These are phyloP conservation scores for Manis crassicaudata DNA, from an alignment of 2,797 vertebrate species.

Conservation along the genomic window DNA sequence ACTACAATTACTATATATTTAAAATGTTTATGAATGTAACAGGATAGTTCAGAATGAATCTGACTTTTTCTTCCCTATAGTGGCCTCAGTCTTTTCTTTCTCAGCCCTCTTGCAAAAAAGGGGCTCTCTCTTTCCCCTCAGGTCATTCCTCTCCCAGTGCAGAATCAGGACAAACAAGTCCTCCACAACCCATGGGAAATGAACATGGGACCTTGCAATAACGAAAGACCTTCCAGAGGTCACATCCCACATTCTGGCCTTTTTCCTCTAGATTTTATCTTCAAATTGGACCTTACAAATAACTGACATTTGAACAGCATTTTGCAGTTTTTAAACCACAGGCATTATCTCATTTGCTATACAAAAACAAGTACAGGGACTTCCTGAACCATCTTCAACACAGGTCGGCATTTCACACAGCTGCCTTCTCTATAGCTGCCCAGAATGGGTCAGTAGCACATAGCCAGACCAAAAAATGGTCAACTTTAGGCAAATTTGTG, in stretches of 20 bases:
- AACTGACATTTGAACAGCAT: neutral
- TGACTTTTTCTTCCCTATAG: neutral
- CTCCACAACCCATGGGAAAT: neutral
- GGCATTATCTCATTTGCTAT: neutral
- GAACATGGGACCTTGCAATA: neutral
- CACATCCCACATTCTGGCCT: neutral
- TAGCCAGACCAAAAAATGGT: neutral
- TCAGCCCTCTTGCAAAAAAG: neutral
- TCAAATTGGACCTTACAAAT: neutral
- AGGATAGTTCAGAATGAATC: neutral
- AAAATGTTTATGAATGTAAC: neutral
- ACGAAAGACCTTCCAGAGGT: neutral
- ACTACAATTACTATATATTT: neutral
- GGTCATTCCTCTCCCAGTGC: neutral
- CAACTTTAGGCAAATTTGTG: neutral
- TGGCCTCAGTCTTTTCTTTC: neutral
- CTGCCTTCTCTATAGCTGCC: neutral
- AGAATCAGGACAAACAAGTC: neutral
- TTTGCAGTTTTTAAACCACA: conserved; percentile 19
- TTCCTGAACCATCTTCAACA: neutral
- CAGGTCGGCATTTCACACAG: neutral
- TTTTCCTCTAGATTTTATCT: conserved; percentile 35
- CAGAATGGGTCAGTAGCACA: neutral
- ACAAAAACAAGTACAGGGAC: neutral
- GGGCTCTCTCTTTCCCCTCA: neutral